Percentiles rank a stretch among this genome's conserved stretches.
Evolutionary conservation across 2,113 vertebrate species (phyloP).

Genomic region (Lepidothrix coronata): DNA sequence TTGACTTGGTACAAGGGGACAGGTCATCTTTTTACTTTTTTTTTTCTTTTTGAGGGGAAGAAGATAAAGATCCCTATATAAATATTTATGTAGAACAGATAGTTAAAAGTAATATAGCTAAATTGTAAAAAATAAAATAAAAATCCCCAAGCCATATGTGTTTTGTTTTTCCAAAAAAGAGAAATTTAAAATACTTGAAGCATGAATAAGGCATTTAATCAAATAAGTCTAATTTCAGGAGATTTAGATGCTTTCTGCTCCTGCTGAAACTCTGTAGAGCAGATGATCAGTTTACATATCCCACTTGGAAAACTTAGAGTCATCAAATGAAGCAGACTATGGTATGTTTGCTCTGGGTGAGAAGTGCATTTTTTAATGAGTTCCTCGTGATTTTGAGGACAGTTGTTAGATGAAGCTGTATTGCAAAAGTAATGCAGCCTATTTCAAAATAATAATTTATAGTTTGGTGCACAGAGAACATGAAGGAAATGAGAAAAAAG

Average conservation of each 20-base stretch:
- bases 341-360: background rate
- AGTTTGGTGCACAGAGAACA: background rate
- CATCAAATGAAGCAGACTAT: background rate
- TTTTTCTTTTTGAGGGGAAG: background rate
- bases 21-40: background rate
- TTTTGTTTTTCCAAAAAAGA: background rate
- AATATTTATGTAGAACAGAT: background rate
- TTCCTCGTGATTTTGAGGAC: background rate
- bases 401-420: background rate
- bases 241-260: background rate
- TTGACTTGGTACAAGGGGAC: background rate
- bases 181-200: background rate
- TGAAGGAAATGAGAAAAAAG: background rate
- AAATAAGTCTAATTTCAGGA: background rate
- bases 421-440: background rate
- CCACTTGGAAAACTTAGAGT: background rate
- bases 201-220: background rate
- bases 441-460: background rate
- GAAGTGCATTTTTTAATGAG: background rate
- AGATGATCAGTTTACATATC: background rate
- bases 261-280: background rate
- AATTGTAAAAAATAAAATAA: background rate
- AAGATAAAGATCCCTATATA: background rate
- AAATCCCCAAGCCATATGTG: accelerated
- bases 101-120: background rate